A percentile compares a stretch with the other conserved stretches of the same genome.
Evolutionary conservation across 1,140 invertebrate species (phyloP).

Genomic region (Sitophilus oryzae): DNA sequence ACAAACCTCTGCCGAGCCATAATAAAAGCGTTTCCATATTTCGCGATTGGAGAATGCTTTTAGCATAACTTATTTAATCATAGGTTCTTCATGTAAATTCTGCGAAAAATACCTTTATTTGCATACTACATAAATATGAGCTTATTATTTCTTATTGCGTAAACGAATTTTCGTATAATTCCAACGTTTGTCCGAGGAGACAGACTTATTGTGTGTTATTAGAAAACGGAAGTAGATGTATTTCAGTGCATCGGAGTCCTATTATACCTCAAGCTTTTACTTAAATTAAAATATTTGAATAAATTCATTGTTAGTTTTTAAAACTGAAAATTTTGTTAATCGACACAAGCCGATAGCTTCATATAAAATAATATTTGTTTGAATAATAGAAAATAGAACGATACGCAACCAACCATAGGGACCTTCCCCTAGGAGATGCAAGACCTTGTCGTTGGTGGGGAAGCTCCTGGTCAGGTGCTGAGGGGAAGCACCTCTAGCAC

Average conservation of each 20-base stretch:
- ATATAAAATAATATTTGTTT: no score
- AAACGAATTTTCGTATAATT: constrained; percentile 17
- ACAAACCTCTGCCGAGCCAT: no score
- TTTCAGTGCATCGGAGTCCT: no score
- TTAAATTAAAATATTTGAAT: constrained; percentile 13
- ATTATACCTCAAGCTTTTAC: constrained; percentile 1
- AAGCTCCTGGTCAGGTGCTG: no score
- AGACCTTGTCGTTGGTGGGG: no score
- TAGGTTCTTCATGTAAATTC: constrained; percentile 26
- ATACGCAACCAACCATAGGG: no score
- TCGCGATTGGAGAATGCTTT: constrained; percentile 18
- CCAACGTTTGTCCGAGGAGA: not conserved
- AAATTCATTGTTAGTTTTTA: constrained; percentile 1
- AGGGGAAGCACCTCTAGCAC: no score
- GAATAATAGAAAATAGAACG: no score
- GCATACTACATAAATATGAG: constrained; percentile 28
- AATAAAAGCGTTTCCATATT: constrained; percentile 22
- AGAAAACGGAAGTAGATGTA: constrained; percentile 8
- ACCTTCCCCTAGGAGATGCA: no score
- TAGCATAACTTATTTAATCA: constrained; percentile 28
- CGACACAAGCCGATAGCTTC: no score
- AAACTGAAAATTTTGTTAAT: no score
- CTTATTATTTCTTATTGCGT: constrained; percentile 23
- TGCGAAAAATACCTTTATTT: constrained; percentile 24
- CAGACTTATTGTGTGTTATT: not conserved